Evolutionary conservation across 1,140 invertebrate species (phyloP).

Genomic region (Steinernema feltiae): DNA sequence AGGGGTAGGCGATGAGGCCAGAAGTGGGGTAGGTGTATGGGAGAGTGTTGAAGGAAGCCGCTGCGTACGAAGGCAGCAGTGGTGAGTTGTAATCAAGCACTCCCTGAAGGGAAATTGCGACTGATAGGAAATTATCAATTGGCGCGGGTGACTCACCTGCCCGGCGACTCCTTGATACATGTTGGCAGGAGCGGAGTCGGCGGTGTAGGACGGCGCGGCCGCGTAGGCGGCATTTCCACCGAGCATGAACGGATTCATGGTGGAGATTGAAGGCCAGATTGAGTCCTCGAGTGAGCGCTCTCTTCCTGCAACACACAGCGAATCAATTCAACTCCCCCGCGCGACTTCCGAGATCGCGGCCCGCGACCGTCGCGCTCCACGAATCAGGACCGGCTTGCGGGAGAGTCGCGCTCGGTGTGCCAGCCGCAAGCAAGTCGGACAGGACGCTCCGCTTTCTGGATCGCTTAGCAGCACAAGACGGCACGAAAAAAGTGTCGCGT

Average conservation of each 20-base stretch:
- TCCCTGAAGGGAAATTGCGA: not conserved
- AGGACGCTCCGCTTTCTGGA: conserved; percentile 3
- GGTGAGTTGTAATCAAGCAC: not conserved
- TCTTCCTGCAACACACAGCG: not conserved
- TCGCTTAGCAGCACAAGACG: not conserved
- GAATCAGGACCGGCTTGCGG: not conserved
- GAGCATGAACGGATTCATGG: conserved; percentile 13
- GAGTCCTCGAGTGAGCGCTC: not conserved
- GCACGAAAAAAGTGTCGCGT: not conserved
- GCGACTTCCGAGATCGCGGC: not conserved
- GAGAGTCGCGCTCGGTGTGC: not conserved
- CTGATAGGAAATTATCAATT: not conserved
- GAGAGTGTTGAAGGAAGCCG: not conserved
- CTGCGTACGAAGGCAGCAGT: not conserved
- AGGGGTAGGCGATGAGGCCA: not conserved
- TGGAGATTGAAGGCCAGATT: not conserved
- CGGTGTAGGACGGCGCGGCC: not conserved
- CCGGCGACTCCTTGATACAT: not conserved
- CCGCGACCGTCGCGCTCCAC: not conserved
- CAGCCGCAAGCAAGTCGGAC: not conserved
- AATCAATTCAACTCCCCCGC: not conserved
- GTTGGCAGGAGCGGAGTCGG: not conserved
- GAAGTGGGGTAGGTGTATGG: not conserved
- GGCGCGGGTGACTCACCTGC: not conserved
- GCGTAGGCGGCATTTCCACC: not conserved